Evolutionary conservation across 2,888 invertebrate genomes (phyloP).

Genomic region (Platycheirus albimanus): DNA sequence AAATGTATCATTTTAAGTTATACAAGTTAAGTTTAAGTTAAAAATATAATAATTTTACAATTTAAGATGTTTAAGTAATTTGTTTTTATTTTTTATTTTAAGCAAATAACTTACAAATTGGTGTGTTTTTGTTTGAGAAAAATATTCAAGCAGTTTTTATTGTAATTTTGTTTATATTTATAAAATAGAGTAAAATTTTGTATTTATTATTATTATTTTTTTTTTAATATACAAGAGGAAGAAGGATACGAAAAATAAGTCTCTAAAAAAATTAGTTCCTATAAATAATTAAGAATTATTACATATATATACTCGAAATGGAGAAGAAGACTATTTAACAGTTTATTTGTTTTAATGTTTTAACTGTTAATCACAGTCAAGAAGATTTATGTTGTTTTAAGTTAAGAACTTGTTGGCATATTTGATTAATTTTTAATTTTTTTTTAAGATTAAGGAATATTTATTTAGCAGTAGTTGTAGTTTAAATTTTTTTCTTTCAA

Average conservation of each 20-base stretch:
- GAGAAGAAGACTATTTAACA: conserved; percentile 56
- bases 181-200: conserved; percentile 44
- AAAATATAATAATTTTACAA: conserved; percentile 29
- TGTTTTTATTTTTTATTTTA: conserved; percentile 32
- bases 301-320: conserved; percentile 24
- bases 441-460: conserved; percentile 39
- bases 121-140: conserved; percentile 37
- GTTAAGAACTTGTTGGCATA: conserved; percentile 69
- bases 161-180: conserved; percentile 6
- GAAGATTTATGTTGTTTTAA: conserved; percentile 43
- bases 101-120: conserved; percentile 48
- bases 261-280: conserved; percentile 27
- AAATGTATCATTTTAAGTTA: conserved; percentile 47
- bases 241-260: conserved; percentile 32
- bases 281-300: conserved; percentile 15
- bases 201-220: conserved; percentile 11
- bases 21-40: conserved; percentile 37
- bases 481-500: conserved; percentile 8
- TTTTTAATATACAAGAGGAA: conserved; percentile 41
- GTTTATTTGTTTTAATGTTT: conserved; percentile 35
- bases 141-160: conserved; percentile 63
- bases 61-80: conserved; percentile 18
- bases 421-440: conserved; percentile 40
- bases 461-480: conserved; percentile 57
- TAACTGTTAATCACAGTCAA: conserved; percentile 55